Evolutionary conservation across 1,140 invertebrate species (phyloP).

Genomic region (Formica selysi): DNA sequence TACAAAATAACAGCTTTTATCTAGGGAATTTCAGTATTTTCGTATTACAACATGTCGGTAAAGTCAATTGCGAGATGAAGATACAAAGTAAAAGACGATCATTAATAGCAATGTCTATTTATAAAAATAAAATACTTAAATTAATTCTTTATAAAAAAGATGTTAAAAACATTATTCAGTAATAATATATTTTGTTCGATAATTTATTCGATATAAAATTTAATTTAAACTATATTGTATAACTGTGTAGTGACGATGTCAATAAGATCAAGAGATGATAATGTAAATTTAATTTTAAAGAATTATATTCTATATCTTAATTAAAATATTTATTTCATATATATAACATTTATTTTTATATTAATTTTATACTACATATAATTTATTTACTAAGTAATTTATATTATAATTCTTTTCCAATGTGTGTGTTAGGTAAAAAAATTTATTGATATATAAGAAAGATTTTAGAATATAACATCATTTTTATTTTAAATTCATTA

Average conservation of each 20-base stretch:
- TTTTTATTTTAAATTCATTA: conserved; percentile 3
- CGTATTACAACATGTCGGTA: conserved; percentile 37
- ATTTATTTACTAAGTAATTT: no score
- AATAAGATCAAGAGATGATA: background rate
- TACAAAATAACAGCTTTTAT: background rate
- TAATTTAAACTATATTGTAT: background rate
- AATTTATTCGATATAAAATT: background rate
- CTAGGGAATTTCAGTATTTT: conserved; percentile 36
- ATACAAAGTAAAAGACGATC: background rate
- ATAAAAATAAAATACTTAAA: conserved; percentile 6
- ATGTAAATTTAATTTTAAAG: background rate
- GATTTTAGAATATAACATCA: background rate
- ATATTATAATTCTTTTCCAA: background rate
- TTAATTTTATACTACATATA: no score
- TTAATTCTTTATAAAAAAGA: background rate
- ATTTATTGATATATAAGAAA: background rate
- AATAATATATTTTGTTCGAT: background rate
- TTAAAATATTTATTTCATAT: no score
- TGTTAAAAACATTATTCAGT: conserved; percentile 8
- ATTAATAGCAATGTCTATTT: background rate
- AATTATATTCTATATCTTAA: no score
- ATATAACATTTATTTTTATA: no score
- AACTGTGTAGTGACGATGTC: background rate
- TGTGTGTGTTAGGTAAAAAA: background rate
- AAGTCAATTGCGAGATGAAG: conserved; percentile 3